Base-by-base conservation (phyloP, 2,113 vertebrate genomes). In the Sapajus apella region DNA sequence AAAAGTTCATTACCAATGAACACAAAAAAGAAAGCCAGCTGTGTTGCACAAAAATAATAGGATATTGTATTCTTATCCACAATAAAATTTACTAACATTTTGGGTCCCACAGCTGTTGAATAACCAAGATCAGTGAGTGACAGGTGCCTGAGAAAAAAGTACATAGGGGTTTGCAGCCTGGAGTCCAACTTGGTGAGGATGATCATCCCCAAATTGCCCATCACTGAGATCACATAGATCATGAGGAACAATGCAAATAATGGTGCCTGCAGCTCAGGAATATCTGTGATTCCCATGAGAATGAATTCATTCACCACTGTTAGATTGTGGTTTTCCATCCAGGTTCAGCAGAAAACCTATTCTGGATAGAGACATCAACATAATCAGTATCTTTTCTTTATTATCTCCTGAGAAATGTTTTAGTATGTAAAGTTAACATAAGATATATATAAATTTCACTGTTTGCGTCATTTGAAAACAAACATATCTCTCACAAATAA, bases 81-180 rank as follows among this genome's bases (percentile, higher is more conserved):
- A 50, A 97, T 25, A 87, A 98, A 97, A 93, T 70, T 97, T 23
- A 76, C 70, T 40, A 97, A 81, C 94, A 97, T 95, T 81, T 97
- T 97, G 0, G 96, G 97, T 9, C 84, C 91, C 1, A 98, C 45
- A 0, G 75, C 6, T 43, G 96, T 97, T 17, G 97, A 97, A 68
- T 98, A 98, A 40, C 90, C 84, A 32, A 94, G 79, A 30, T 98
- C 96, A 6, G 83, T 47, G 8, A 97, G 0, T 25, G 97, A 87
- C 37, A 98, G 45, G 9, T 95, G 82, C 55, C 37, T 93, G 73
- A 97, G 91, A 21, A 95, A 97, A 80, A 95, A 97, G 61, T 97
- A 98, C 97, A 98, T 97, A 27, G 96, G 96, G 0, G 81, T 96
- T 8, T 97, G 96, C 0, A 98, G 72, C 1, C 17, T 68, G 50